Evolutionary conservation across 2,888 invertebrate genomes (phyloP).

Genomic region (Noctua comes): DNA sequence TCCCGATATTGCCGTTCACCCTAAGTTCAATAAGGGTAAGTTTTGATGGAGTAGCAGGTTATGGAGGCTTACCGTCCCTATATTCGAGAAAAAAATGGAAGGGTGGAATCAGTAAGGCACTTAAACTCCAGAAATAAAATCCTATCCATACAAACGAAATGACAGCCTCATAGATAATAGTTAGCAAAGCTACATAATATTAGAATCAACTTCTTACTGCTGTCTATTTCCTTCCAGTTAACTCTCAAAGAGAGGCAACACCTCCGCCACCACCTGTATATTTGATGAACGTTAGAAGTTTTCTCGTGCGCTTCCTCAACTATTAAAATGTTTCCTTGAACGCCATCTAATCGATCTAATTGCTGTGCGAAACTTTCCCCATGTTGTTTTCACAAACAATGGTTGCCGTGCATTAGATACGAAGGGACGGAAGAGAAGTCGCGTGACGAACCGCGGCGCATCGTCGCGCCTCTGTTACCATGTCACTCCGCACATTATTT

Average conservation of each 20-base stretch:
- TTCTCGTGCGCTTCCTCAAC: slow-evolving; percentile 54
- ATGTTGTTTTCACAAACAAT: slow-evolving; percentile 71
- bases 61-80: background rate
- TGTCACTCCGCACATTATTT: slow-evolving; percentile 61
- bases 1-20: too few species aligned
- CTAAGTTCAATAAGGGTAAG: background rate
- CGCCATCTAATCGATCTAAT: slow-evolving; percentile 71
- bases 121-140: background rate
- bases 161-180: background rate
- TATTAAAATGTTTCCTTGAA: slow-evolving; percentile 65
- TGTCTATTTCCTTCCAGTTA: background rate
- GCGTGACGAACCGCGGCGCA: slow-evolving; percentile 49
- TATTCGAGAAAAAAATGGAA: background rate
- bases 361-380: slow-evolving; percentile 78
- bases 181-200: slow-evolving; percentile 3
- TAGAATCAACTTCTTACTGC: background rate
- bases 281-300: slow-evolving; percentile 47
- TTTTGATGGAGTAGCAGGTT: background rate
- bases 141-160: background rate
- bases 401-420: slow-evolving; percentile 69
- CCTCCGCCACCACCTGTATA: slow-evolving; percentile 46
- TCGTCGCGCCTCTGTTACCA: slow-evolving; percentile 41
- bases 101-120: too few species aligned
- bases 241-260: slow-evolving; percentile 1
- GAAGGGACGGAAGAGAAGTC: slow-evolving; percentile 70